Conservation (phyloP, 2,113 vertebrate genomes). For the Cyanocitta stelleri region DNA sequence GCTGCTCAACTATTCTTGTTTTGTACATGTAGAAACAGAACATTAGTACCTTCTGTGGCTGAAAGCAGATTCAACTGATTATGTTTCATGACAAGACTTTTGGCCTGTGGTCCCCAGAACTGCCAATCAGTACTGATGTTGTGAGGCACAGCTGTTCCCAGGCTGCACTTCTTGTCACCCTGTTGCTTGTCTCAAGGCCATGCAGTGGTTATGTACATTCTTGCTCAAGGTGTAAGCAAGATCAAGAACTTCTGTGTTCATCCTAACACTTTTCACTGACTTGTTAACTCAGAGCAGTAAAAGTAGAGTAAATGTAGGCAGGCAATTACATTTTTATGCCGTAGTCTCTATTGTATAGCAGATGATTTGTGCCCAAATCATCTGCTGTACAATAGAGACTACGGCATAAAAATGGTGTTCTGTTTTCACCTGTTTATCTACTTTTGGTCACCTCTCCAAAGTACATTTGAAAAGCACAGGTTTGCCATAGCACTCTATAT, state of each 20-base stretch:
- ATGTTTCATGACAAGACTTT: not conserved
- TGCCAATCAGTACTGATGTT: not conserved
- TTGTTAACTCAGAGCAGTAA: not conserved
- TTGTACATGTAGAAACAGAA: not conserved
- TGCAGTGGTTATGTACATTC: not conserved
- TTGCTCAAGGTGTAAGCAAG: not conserved
- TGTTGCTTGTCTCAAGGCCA: not conserved
- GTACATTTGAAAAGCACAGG: not conserved
- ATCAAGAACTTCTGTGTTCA: not conserved
- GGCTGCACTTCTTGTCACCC: not conserved
- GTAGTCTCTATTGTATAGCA: not conserved
- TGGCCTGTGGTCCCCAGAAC: not conserved
- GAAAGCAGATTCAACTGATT: not conserved
- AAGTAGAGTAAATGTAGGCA: not conserved
- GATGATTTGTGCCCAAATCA: not conserved
- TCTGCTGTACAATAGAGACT: too few species aligned
- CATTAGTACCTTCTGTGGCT: not conserved
- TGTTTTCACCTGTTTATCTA: not conserved
- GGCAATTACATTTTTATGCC: not conserved
- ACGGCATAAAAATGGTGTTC: not conserved
- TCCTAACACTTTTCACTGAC: not conserved
- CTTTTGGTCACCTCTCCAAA: not conserved
- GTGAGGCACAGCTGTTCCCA: not conserved
- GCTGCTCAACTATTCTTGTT: not conserved
- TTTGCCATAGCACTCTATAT: not conserved